Conservation (phyloP, 2,113 vertebrate species). For the Mesoclemmys tuberculata region DNA sequence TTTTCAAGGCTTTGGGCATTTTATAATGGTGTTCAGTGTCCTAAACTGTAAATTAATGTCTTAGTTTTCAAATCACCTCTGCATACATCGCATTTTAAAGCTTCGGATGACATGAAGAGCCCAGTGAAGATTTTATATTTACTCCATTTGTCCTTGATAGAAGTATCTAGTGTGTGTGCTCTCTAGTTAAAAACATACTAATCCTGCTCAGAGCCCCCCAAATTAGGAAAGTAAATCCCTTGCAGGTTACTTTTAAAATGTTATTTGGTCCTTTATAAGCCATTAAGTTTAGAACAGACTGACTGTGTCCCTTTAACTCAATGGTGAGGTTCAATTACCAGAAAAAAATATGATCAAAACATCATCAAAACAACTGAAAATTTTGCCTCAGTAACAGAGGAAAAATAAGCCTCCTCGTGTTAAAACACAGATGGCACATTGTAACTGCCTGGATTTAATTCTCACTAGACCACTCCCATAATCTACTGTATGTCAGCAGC, state of each 20-base stretch:
- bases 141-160: neutral
- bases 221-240: neutral
- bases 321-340: neutral
- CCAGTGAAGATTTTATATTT: neutral
- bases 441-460: constrained; percentile 60
- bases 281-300: constrained; percentile 4
- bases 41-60: neutral
- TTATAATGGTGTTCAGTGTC: neutral
- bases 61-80: neutral
- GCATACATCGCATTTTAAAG: neutral
- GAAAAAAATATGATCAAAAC: neutral
- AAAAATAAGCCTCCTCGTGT: constrained; percentile 3
- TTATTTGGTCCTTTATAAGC: neutral
- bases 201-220: neutral
- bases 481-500: constrained; percentile 49
- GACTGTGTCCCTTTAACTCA: neutral
- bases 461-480: constrained; percentile 54
- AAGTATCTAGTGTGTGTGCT: neutral
- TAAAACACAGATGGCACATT: constrained; percentile 61
- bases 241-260: neutral
- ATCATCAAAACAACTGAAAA: neutral
- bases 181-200: neutral
- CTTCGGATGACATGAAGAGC: neutral
- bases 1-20: neutral
- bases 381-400: accelerated